Percentiles rank a stretch among this genome's conserved stretches.
Evolutionary conservation across 2,797 vertebrate genomes (phyloP).

Genomic region (Gouania willdenowi): DNA sequence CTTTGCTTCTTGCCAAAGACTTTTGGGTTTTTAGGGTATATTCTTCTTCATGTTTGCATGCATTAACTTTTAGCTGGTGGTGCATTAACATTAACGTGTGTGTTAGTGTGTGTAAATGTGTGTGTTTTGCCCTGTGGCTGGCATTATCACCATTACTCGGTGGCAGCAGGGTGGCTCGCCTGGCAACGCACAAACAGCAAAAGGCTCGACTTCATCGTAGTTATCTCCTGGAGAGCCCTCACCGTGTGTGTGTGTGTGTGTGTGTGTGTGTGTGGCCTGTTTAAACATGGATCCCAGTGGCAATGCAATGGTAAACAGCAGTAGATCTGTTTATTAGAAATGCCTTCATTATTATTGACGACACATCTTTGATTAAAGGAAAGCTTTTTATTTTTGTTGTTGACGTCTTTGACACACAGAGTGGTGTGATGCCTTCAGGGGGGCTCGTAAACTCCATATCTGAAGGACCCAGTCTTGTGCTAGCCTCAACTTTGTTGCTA

Average conservation of each 20-base stretch:
- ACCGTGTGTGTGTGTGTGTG: background rate
- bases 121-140: slow-evolving; percentile 29
- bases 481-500: too few species aligned
- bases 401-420: too few species aligned
- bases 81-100: slow-evolving; percentile 51
- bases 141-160: slow-evolving; percentile 63
- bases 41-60: slow-evolving; percentile 54
- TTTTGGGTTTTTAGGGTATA: slow-evolving; percentile 48
- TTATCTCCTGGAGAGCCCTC: slow-evolving; percentile 50
- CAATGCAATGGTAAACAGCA: slow-evolving; percentile 20
- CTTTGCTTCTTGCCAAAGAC: slow-evolving; percentile 53
- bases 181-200: slow-evolving; percentile 66
- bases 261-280: slow-evolving; percentile 1
- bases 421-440: too few species aligned
- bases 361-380: slow-evolving; percentile 1
- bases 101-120: slow-evolving; percentile 13
- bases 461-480: too few species aligned
- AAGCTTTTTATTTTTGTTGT: background rate
- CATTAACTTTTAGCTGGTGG: slow-evolving; percentile 27
- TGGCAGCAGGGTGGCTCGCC: slow-evolving; percentile 55
- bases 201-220: slow-evolving; percentile 41
- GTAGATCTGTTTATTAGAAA: slow-evolving; percentile 18
- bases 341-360: slow-evolving; percentile 4
- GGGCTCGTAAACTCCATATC: too few species aligned
- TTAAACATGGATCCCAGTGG: slow-evolving; percentile 39